Evolutionary conservation across 2,888 invertebrate species (phyloP).

Genomic region (Nebria salina): DNA sequence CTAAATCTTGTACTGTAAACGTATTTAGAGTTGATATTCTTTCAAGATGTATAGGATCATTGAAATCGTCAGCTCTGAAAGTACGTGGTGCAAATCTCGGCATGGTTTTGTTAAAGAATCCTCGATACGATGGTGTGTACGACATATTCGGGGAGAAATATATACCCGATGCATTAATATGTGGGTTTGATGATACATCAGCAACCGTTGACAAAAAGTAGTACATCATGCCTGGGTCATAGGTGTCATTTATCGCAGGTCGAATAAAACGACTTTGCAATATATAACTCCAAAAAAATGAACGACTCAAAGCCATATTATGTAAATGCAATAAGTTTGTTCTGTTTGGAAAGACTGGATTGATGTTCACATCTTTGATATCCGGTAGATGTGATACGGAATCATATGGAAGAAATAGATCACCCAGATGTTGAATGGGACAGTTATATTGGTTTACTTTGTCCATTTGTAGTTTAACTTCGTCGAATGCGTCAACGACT

Average conservation of each 20-base stretch:
- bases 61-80: slow-evolving; percentile 90
- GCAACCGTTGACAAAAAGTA: slow-evolving; percentile 94
- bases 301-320: slow-evolving; percentile 95
- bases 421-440: slow-evolving; percentile 83
- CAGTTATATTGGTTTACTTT: slow-evolving; percentile 89
- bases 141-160: slow-evolving; percentile 95
- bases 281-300: slow-evolving; percentile 96
- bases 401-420: slow-evolving; percentile 84
- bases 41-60: slow-evolving; percentile 94
- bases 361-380: slow-evolving; percentile 92
- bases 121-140: slow-evolving; percentile 92
- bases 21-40: slow-evolving; percentile 95
- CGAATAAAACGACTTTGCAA: slow-evolving; percentile 89
- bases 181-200: slow-evolving; percentile 92
- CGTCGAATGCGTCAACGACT: slow-evolving; percentile 87
- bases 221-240: slow-evolving; percentile 98
- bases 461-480: slow-evolving; percentile 84
- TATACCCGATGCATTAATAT: slow-evolving; percentile 91
- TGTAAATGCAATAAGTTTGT: slow-evolving; percentile 93
- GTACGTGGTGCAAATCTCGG: slow-evolving; percentile 94
- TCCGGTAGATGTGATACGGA: slow-evolving; percentile 92
- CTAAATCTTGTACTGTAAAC: slow-evolving; percentile 85
- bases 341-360: slow-evolving; percentile 93
- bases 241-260: slow-evolving; percentile 90
- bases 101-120: slow-evolving; percentile 96